phyloP scores from a whole-genome alignment of 1,140 invertebrate species.

The Scaptomyza hsui region DNA sequence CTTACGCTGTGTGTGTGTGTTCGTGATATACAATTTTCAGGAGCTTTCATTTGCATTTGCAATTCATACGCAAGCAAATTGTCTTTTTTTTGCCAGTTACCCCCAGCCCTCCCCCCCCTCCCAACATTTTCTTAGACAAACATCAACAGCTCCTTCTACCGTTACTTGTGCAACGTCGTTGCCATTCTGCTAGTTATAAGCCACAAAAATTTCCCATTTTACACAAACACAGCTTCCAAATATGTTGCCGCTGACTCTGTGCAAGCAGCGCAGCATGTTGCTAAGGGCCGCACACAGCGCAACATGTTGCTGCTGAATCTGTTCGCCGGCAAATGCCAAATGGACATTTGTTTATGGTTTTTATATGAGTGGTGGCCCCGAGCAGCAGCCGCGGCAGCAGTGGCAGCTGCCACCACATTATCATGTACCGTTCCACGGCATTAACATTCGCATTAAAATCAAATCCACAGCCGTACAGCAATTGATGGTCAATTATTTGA shows the following conservation, averaged over 20 bases:
- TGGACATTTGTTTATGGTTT: conserved; percentile 13
- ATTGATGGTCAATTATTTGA: conserved; percentile 36
- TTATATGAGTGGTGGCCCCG: not conserved
- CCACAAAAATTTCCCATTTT: conserved; percentile 43
- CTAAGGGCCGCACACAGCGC: too few relatives aligned
- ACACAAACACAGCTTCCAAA: not conserved
- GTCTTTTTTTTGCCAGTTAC: conserved; percentile 39
- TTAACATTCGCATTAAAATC: conserved; percentile 15
- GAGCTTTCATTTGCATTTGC: conserved; percentile 75
- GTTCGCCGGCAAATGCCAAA: conserved; percentile 12
- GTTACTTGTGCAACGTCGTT: conserved; percentile 15
- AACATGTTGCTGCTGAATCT: conserved; percentile 58
- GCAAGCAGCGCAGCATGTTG: conserved; percentile 46
- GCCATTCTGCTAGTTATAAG: conserved; percentile 4
- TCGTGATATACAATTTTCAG: conserved; percentile 63
- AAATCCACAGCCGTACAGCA: conserved; percentile 17
- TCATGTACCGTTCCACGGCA: not conserved
- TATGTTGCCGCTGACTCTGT: conserved; percentile 62
- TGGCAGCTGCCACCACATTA: too few relatives aligned
- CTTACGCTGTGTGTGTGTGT: conserved; percentile 18
- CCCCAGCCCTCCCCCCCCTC: not conserved
- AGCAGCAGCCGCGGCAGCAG: not conserved
- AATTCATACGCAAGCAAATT: conserved; percentile 67
- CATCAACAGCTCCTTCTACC: not conserved
- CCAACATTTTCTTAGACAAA: not conserved